phyloP scores from a whole-genome alignment of 2,113 vertebrate species.

The Argyrosomus japonicus region DNA sequence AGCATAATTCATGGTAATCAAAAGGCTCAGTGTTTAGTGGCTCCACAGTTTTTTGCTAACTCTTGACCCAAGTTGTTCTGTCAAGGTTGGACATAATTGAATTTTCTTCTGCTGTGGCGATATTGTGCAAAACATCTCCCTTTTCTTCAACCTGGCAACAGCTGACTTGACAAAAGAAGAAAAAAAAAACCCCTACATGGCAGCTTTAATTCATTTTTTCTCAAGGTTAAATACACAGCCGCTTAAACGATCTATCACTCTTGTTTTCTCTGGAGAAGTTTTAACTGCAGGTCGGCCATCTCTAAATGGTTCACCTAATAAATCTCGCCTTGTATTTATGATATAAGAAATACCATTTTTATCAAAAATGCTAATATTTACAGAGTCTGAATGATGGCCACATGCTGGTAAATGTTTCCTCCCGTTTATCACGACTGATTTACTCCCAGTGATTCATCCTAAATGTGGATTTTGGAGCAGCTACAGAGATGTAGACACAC shows the following conservation, averaged over 20 bases:
- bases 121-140: conserved; percentile 46
- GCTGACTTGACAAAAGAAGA: neutral
- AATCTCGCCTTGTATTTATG: neutral
- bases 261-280: neutral
- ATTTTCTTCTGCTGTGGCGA: conserved; percentile 60
- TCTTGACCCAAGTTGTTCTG: conserved; percentile 59
- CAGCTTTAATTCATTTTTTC: neutral
- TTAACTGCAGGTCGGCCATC: neutral
- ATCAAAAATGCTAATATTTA: conserved; percentile 60
- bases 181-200: neutral
- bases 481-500: neutral
- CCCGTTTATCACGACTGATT: conserved; percentile 12
- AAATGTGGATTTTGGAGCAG: neutral
- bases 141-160: neutral
- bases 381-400: neutral
- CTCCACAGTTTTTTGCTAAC: conserved; percentile 51
- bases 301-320: neutral
- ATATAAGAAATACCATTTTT: conserved; percentile 13
- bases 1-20: conserved; percentile 75
- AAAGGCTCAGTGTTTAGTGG: conserved; percentile 81
- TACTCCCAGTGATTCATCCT: neutral
- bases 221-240: neutral
- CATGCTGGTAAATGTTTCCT: conserved; percentile 9
- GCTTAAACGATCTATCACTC: neutral
- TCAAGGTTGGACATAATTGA: conserved; percentile 72